Conservation (phyloP, 2,888 invertebrate genomes). For the Strigamia maritima region DNA sequence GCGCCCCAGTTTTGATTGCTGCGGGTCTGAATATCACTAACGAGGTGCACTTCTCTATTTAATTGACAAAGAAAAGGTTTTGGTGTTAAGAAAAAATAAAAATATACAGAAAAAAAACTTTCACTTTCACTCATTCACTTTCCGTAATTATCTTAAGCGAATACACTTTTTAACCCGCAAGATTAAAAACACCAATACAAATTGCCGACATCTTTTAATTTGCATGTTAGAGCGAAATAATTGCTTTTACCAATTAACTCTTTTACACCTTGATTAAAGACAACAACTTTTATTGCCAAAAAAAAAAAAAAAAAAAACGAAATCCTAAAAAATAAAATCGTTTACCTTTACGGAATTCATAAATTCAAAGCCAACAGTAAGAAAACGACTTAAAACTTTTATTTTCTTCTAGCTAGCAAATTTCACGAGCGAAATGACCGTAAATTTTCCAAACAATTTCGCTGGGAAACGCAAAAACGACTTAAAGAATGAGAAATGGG, state of each 20-base stretch:
- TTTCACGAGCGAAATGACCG: slow-evolving; percentile 29
- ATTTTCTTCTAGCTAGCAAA: slow-evolving; percentile 24
- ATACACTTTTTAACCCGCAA: too few relatives aligned
- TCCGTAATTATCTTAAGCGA: not conserved
- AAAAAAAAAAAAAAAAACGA: too few relatives aligned
- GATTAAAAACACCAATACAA: too few relatives aligned
- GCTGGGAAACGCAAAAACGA: slow-evolving; percentile 1
- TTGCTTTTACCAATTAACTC: too few relatives aligned
- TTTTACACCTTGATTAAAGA: too few relatives aligned
- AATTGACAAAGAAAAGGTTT: not conserved
- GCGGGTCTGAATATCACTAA: slow-evolving; percentile 9
- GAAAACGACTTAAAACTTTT: slow-evolving; percentile 22
- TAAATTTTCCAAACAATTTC: slow-evolving; percentile 24
- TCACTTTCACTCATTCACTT: not conserved
- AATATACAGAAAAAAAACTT: not conserved
- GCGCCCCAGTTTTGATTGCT: slow-evolving; percentile 7
- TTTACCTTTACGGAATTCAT: not conserved
- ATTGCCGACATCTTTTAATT: too few relatives aligned
- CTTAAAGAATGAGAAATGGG: slow-evolving; percentile 13
- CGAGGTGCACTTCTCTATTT: slow-evolving; percentile 7
- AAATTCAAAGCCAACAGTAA: slow-evolving; percentile 22
- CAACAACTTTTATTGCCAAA: too few relatives aligned
- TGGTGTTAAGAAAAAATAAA: not conserved
- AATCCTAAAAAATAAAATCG: not conserved
- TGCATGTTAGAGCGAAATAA: too few relatives aligned